phyloP scores from a whole-genome alignment of 2,888 invertebrate genomes.

The Pollenia angustigena region DNA sequence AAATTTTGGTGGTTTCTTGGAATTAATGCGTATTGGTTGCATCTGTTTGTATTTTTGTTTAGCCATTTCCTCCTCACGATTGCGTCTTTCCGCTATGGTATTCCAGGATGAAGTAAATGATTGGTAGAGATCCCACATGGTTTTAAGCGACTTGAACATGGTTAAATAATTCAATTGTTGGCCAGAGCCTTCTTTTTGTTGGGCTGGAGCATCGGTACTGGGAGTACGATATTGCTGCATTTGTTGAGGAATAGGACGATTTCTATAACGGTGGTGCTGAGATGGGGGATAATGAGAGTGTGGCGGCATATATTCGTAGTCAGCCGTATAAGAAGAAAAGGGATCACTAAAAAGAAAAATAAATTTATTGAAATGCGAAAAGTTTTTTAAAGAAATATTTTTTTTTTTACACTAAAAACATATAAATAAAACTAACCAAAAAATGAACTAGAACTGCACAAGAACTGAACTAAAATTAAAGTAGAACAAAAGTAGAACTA shows the following conservation, averaged over 20 bases:
- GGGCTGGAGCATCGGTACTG: neutral
- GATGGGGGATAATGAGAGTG: neutral
- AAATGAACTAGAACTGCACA: too few species aligned
- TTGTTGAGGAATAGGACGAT: slow-evolving; percentile 26
- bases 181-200: slow-evolving; percentile 19
- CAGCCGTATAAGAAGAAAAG: slow-evolving; percentile 64
- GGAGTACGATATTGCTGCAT: slow-evolving; percentile 49
- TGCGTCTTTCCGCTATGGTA: slow-evolving; percentile 77
- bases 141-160: slow-evolving; percentile 78
- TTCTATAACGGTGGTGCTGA: slow-evolving; percentile 19
- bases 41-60: slow-evolving; percentile 75
- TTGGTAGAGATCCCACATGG: slow-evolving; percentile 81
- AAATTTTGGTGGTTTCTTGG: slow-evolving; percentile 78
- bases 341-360: slow-evolving; percentile 61
- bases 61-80: slow-evolving; percentile 71
- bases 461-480: too few species aligned
- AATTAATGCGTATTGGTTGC: slow-evolving; percentile 77
- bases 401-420: too few species aligned
- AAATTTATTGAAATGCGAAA: neutral
- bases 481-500: too few species aligned
- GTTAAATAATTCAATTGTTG: slow-evolving; percentile 67
- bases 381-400: too few species aligned
- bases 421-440: too few species aligned
- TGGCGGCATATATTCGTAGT: slow-evolving; percentile 62
- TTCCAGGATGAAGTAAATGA: slow-evolving; percentile 81